These are phyloP conservation scores for Trichonephila clavata DNA, from an alignment of 1,140 invertebrate genomes.

Conservation along the genomic window DNA sequence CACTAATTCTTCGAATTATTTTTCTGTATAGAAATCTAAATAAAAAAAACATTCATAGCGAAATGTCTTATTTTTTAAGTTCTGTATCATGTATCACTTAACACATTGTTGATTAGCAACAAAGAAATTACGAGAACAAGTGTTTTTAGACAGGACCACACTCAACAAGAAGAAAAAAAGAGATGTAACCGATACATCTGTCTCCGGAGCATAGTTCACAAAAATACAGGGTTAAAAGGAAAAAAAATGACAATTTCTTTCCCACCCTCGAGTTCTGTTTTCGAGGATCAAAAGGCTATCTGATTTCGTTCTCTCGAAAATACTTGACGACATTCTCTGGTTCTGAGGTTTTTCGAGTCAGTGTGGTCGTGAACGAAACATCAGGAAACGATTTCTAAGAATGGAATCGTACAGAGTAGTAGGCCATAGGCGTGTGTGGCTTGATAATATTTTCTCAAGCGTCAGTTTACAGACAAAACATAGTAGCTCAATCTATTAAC, in stretches of 20 bases:
- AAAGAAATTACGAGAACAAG: conserved; percentile 7
- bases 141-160: neutral
- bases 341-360: neutral
- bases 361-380: neutral
- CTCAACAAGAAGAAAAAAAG: neutral
- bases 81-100: too few species aligned
- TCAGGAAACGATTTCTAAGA: neutral
- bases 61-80: too few species aligned
- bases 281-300: conserved; percentile 48
- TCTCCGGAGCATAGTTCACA: neutral
- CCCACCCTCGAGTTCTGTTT: conserved; percentile 30
- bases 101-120: neutral
- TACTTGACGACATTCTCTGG: conserved; percentile 45
- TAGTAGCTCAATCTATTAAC: neutral
- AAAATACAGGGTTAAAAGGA: neutral
- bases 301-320: conserved; percentile 47
- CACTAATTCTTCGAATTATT: too few species aligned
- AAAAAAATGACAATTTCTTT: neutral
- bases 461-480: conserved; percentile 59
- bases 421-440: neutral
- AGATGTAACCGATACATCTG: neutral
- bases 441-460: conserved; percentile 45
- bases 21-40: too few species aligned
- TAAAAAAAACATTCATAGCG: too few species aligned
- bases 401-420: conserved; percentile 15